A percentile compares a stretch with the other conserved stretches of the same genome.
These are phyloP conservation scores for Suillia variegata DNA, from an alignment of 2,888 invertebrate genomes.

Conservation along the genomic window DNA sequence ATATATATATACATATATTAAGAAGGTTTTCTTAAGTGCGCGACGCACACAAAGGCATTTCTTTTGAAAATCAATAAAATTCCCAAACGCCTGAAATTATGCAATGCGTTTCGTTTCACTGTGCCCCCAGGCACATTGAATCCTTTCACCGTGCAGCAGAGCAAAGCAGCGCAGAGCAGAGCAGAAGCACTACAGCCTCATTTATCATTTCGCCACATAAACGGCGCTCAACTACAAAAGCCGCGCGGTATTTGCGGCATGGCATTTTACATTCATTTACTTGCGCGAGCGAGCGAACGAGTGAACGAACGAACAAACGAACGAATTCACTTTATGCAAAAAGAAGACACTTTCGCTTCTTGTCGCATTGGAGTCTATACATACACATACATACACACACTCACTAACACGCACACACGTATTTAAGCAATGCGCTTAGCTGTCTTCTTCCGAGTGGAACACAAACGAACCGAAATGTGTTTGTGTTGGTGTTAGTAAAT, in stretches of 20 bases:
- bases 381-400: slow-evolving; percentile 1
- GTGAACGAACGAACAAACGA: too few relatives aligned
- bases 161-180: not conserved
- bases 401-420: not conserved
- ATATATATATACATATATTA: too few relatives aligned
- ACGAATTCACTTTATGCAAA: slow-evolving; percentile 17
- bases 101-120: not conserved
- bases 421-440: not conserved
- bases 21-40: too few relatives aligned
- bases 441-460: too few relatives aligned
- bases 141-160: not conserved
- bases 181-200: not conserved
- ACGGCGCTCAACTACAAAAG: slow-evolving; percentile 19
- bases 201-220: slow-evolving; percentile 26
- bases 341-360: slow-evolving; percentile 12
- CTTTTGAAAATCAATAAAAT: too few relatives aligned
- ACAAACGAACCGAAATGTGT: not conserved
- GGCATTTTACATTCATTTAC: slow-evolving; percentile 17
- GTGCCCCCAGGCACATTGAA: slow-evolving; percentile 1
- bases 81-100: not conserved
- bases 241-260: slow-evolving; percentile 10
- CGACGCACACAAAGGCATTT: too few relatives aligned
- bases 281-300: too few relatives aligned
- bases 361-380: not conserved
- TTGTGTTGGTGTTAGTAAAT: too few relatives aligned